Evolutionary conservation across 2,888 invertebrate species (phyloP), one percentile per base, ranked within the genome.

Genomic region (Pterobdella sp.): DNA sequence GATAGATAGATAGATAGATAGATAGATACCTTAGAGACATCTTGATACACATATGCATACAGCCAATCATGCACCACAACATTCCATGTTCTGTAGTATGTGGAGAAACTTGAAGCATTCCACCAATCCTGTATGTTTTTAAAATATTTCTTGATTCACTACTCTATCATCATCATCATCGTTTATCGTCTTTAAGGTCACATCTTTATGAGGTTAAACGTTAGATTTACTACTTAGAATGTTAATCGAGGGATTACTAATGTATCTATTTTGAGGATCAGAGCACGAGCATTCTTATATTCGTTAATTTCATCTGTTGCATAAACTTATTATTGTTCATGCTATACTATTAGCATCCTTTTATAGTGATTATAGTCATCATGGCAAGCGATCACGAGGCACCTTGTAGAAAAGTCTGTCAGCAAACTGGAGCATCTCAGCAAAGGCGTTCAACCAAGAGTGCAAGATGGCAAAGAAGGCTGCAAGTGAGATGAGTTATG

Each of bases 41-140:
- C 94, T 79, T 88, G 89, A 84, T 93, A 94, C 74, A 97, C 87
- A 83, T 95, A 93, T 2, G 89, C 89, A 79, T 93, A 91, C 0
- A 96, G 86, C 94, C 94, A 97, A 78, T 93, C 92, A 82, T 95
- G 91, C 0, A 96, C 94, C 0, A 95, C 90, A 26, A 92, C 88
- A 83, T 97, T 97, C 96, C 96, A 96, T 2, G 90, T 90, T n/a
- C 94, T 88, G 83, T 92, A 95, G 84, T 90, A 96, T 22, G 86
- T 87, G 0, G 89, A 88, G 83, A 89, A 94, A n/a, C 89, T 88
- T 0, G 89, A 88, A 1, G 90, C 88, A 72, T 91, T 94, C 96
- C 95, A 96, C 95, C 95, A 96, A 80, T 92, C 92, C 89, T 94
- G 60, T 7, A 10, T 34, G 35, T 26, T 34, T 7, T 26, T 26